phyloP scores from a whole-genome alignment of 2,113 vertebrate species.

The Rhipidura dahli region DNA sequence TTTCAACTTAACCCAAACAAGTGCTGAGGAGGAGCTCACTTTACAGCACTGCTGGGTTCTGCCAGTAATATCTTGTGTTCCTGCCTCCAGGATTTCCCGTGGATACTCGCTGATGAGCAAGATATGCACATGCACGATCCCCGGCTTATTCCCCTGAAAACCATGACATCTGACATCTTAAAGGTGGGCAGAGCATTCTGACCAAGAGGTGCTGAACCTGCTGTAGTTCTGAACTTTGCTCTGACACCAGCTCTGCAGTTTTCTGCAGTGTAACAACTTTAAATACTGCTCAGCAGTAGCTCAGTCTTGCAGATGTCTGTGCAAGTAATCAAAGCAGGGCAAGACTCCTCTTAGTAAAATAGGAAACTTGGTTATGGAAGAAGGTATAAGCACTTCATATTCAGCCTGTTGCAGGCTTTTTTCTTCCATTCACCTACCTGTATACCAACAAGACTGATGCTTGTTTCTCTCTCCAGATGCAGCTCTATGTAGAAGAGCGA shows the following conservation, averaged over 20 bases:
- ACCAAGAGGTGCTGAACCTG: background rate
- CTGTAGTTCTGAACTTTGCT: background rate
- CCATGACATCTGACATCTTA: slow-evolving; percentile 96
- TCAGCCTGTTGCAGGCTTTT: background rate
- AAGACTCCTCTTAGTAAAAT: background rate
- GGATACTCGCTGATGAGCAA: slow-evolving; percentile 96
- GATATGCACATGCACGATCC: slow-evolving; percentile 95
- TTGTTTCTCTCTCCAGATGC: slow-evolving; percentile 81
- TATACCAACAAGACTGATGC: background rate
- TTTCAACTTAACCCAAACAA: background rate
- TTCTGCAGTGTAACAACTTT: background rate
- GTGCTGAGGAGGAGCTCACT: background rate
- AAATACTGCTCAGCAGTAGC: background rate
- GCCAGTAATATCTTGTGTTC: background rate
- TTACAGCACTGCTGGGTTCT: background rate
- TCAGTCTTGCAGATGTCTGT: background rate
- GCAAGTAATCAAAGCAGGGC: background rate
- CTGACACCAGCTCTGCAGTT: background rate
- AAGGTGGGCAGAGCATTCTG: slow-evolving; percentile 76
- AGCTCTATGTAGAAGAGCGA: slow-evolving; percentile 94
- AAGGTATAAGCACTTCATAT: background rate
- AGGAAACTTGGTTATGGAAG: background rate
- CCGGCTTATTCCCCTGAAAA: slow-evolving; percentile 92
- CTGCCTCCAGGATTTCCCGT: slow-evolving; percentile 87
- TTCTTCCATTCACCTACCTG: background rate